These are phyloP conservation scores for Brienomyrus longianalis DNA, from an alignment of 2,113 vertebrate genomes.

Conservation along the genomic window DNA sequence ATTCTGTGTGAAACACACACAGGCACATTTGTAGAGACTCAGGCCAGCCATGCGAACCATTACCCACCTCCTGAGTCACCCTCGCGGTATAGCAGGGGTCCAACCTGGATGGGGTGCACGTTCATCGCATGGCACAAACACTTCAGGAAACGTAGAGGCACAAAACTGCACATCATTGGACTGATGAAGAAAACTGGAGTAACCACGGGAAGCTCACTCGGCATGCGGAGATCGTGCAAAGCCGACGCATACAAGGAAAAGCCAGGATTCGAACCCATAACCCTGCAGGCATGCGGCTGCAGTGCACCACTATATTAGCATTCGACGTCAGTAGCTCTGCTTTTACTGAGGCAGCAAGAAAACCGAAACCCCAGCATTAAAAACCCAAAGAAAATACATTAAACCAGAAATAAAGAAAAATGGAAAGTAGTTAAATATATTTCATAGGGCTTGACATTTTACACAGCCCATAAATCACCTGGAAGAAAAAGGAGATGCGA, in stretches of 20 bases:
- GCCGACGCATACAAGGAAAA: not conserved
- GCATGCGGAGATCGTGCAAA: too few species aligned
- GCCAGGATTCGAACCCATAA: not conserved
- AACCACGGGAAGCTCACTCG: not conserved
- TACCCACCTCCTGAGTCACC: not conserved
- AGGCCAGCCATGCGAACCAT: not conserved
- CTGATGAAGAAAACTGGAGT: not conserved
- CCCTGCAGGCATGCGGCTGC: not conserved
- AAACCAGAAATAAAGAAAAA: not conserved
- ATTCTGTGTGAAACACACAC: not conserved
- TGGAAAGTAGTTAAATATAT: not conserved
- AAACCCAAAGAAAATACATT: not conserved
- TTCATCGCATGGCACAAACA: not conserved
- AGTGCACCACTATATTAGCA: not conserved
- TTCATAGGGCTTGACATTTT: not conserved
- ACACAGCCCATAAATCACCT: not conserved
- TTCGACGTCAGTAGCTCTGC: not conserved
- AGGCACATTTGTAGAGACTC: not conserved
- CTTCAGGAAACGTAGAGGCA: not conserved
- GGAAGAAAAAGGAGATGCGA: not conserved
- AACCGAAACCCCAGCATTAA: not conserved
- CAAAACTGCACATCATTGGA: not conserved
- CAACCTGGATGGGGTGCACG: not conserved
- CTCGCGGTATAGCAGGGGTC: not conserved
- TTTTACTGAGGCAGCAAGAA: not conserved